Evolutionary conservation across 2,113 vertebrate genomes (phyloP).

Genomic region (Pygathrix nemaeus): DNA sequence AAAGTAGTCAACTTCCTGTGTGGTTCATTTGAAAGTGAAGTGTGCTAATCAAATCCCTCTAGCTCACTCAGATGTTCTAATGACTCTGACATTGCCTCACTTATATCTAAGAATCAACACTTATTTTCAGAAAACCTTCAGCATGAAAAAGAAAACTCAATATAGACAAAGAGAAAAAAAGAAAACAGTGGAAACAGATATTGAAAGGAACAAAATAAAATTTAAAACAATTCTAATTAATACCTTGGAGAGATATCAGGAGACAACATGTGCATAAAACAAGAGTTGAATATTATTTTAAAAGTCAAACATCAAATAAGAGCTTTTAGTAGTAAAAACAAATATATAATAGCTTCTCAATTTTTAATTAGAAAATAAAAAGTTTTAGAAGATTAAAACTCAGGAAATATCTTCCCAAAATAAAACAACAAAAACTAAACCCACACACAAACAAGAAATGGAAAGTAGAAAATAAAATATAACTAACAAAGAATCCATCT

Average conservation of each 20-base stretch:
- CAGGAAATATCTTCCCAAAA: neutral
- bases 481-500: neutral
- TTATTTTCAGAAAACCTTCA: neutral
- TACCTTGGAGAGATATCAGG: neutral
- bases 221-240: neutral
- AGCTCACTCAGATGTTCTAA: neutral
- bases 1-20: neutral
- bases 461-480: neutral
- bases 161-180: neutral
- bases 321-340: neutral
- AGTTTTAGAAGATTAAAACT: neutral
- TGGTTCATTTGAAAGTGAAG: neutral
- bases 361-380: neutral
- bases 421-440: neutral
- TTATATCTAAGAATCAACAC: neutral
- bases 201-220: neutral
- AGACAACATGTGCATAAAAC: neutral
- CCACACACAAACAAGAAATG: neutral
- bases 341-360: neutral
- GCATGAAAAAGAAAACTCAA: neutral
- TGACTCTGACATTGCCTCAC: neutral
- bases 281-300: neutral
- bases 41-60: neutral
- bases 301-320: neutral
- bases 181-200: neutral